These are phyloP conservation scores for Frieseomelitta varia DNA, from an alignment of 1,140 invertebrate genomes.

Conservation along the genomic window DNA sequence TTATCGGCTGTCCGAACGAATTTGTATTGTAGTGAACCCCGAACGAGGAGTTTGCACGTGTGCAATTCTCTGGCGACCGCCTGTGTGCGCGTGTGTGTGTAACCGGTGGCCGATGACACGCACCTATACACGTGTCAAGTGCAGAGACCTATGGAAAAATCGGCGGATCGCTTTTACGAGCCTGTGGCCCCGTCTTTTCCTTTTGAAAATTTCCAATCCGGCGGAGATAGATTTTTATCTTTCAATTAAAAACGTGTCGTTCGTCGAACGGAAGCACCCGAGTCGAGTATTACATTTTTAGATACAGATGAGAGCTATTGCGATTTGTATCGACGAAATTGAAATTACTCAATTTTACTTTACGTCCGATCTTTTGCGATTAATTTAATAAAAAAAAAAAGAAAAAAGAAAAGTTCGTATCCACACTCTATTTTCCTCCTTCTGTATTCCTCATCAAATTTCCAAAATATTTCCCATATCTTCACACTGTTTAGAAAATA, in stretches of 20 bases:
- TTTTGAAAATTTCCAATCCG: not conserved
- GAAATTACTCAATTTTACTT: too few species aligned
- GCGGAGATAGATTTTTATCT: not conserved
- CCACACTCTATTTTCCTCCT: too few species aligned
- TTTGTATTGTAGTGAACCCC: slow-evolving; percentile 34
- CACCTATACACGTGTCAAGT: slow-evolving; percentile 55
- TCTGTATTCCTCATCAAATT: too few species aligned
- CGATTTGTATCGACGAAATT: too few species aligned
- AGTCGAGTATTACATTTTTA: too few species aligned
- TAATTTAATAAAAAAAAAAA: too few species aligned
- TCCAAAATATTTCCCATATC: too few species aligned
- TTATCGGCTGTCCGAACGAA: slow-evolving; percentile 49
- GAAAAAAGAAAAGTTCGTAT: too few species aligned
- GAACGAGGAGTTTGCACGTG: slow-evolving; percentile 1
- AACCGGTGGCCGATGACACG: slow-evolving; percentile 33
- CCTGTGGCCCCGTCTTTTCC: not conserved
- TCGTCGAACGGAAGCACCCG: not conserved
- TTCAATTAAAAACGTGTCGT: not conserved
- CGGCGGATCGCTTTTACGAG: slow-evolving; percentile 50
- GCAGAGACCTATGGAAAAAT: slow-evolving; percentile 47
- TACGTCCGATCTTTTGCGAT: too few species aligned
- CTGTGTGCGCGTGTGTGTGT: not conserved
- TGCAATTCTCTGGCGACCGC: not conserved
- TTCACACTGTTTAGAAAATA: too few species aligned
- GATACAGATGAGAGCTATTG: too few species aligned